Conservation (phyloP, 2,888 invertebrate genomes). For the Lordiphosa fenestrarum region DNA sequence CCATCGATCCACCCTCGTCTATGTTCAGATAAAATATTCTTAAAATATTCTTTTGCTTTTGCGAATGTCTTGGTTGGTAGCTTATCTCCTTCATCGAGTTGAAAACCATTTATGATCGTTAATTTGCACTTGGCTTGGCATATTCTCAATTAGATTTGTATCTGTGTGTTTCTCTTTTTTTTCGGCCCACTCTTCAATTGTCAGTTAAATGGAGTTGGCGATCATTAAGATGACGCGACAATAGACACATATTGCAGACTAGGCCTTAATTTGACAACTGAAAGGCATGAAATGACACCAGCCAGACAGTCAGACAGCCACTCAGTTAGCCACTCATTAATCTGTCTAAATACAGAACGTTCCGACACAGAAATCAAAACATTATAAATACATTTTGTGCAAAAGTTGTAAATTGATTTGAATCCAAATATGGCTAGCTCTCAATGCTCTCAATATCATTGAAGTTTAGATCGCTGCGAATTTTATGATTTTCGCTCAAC, state of each 20-base stretch:
- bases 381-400: constrained; percentile 22
- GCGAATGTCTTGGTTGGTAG: too few species aligned
- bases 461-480: constrained; percentile 48
- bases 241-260: constrained; percentile 27
- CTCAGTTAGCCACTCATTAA: constrained; percentile 54
- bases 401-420: constrained; percentile 72
- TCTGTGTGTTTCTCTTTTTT: too few species aligned
- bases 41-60: too few species aligned
- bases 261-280: constrained; percentile 69
- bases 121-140: constrained; percentile 10
- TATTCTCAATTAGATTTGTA: background rate
- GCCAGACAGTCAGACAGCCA: constrained; percentile 20
- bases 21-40: too few species aligned
- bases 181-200: constrained; percentile 2
- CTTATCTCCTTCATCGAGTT: too few species aligned
- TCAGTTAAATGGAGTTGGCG: constrained; percentile 15
- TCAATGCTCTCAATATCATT: constrained; percentile 56
- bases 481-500: constrained; percentile 38
- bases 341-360: constrained; percentile 67
- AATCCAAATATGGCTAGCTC: constrained; percentile 58
- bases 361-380: constrained; percentile 25
- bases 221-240: constrained; percentile 48
- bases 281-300: constrained; percentile 66
- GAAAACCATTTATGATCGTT: background rate
- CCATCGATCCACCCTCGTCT: too few species aligned